Evolutionary conservation across 2,113 vertebrate species (phyloP).

Genomic region (Burhinus oedicnemus): DNA sequence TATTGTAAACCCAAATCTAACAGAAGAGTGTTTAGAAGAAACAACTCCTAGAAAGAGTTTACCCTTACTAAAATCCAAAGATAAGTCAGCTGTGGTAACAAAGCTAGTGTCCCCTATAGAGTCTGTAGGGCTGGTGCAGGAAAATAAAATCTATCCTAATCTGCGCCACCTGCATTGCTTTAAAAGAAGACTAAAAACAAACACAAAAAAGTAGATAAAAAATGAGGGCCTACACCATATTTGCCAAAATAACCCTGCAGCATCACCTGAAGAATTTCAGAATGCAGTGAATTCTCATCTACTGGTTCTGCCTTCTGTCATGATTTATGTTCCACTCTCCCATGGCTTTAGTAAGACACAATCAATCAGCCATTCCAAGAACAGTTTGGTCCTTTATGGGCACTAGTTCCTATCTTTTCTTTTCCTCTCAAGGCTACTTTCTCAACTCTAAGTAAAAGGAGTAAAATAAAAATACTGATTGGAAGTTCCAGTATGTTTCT

Average conservation of each 20-base stretch:
- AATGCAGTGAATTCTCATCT: neutral
- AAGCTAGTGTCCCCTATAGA: neutral
- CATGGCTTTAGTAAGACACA: neutral
- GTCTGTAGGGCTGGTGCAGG: neutral
- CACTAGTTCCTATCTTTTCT: neutral
- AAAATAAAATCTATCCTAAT: neutral
- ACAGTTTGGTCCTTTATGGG: neutral
- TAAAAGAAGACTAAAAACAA: neutral
- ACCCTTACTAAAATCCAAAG: neutral
- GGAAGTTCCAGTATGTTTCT: neutral
- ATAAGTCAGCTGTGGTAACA: neutral
- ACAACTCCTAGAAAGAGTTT: neutral
- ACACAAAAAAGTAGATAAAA: neutral
- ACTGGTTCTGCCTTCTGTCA: neutral
- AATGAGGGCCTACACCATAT: neutral
- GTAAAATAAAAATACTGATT: neutral
- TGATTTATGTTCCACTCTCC: neutral
- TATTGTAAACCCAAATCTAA: neutral
- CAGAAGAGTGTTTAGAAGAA: neutral
- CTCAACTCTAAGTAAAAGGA: neutral
- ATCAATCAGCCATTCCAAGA: neutral
- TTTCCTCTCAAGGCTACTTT: neutral
- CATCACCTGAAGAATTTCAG: neutral
- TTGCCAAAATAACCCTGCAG: neutral
- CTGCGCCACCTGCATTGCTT: neutral